Conservation (phyloP, 1,140 invertebrate species). For the Chelonus insularis region DNA sequence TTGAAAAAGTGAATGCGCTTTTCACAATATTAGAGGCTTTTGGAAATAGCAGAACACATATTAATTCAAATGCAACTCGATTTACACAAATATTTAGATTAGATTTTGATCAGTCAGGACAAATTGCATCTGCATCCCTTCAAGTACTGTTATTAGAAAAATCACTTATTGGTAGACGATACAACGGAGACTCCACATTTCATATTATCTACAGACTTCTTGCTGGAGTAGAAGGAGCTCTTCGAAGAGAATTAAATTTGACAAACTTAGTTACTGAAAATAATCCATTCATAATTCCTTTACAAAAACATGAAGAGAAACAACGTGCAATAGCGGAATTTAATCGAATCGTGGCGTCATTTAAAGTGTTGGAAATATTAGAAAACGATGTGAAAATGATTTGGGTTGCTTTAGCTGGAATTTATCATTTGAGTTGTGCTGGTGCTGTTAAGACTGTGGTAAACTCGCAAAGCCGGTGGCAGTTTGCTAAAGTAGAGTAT, state of each 20-base stretch:
- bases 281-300: conserved; percentile 77
- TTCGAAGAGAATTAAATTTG: conserved; percentile 80
- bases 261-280: conserved; percentile 75
- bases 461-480: conserved; percentile 63
- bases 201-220: conserved; percentile 83
- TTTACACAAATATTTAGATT: conserved; percentile 87
- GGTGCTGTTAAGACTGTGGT: conserved; percentile 70
- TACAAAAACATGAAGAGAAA: conserved; percentile 80
- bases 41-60: conserved; percentile 79
- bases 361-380: conserved; percentile 74
- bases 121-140: conserved; percentile 83
- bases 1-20: conserved; percentile 82
- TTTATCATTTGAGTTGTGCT: conserved; percentile 89
- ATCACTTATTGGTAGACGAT: conserved; percentile 70
- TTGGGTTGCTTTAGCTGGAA: conserved; percentile 85
- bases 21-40: conserved; percentile 86
- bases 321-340: conserved; percentile 79
- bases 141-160: conserved; percentile 81
- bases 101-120: conserved; percentile 90
- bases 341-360: conserved; percentile 73
- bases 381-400: conserved; percentile 80
- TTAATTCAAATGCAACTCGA: conserved; percentile 85
- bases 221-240: conserved; percentile 75
- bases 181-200: conserved; percentile 75
- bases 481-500: conserved; percentile 80